Evolutionary conservation across 1,140 invertebrate species (phyloP), one percentile per base, ranked within the genome.

Genomic region (Pinna nobilis): DNA sequence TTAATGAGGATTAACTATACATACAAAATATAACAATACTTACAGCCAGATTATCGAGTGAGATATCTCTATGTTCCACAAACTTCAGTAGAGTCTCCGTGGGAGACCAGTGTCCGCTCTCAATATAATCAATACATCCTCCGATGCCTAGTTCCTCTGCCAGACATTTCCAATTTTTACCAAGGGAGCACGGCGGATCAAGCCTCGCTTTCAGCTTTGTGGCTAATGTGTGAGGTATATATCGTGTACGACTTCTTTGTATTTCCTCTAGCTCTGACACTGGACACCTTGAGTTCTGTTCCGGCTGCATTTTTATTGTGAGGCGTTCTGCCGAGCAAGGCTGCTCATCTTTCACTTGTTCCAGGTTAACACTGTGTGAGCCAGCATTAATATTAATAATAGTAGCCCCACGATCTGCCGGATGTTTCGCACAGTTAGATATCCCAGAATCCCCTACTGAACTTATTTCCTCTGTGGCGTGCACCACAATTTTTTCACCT

Each of bases 401-500:
- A 13, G 53, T 5, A 6, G 5, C 25, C 6, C 6, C 23, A 20
- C 37, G 30, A 33, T 59, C 25, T 59, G 28, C 50, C n/a, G 47
- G 49, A 23, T 41, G 60, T 11, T 39, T 5, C n/a, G 11, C 15
- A 18, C 25, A 51, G 20, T 55, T 73, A 9, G 18, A 33, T 13
- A 15, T 39, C 18, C 41, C 67, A 3, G 57, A 39, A 55, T 44
- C 25, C 5, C 25, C 1, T 3, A 50, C 32, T 20, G 23, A 3
- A 23, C 30, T 37, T 49, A 67, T 55, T 1, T 74, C 75, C 49
- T 76, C 74, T 20, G 37, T 51, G 1, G 69, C 63, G 25, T 82
- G 81, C 18, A 77, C 70, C n/a, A 77, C 64, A 5, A 82, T 60
- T 32, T 77, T 77, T 57, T 79, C 79, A 15, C 76, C 70, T 20